Evolutionary conservation across 2,113 vertebrate species (phyloP).

Genomic region (Tonatia bakeri): DNA sequence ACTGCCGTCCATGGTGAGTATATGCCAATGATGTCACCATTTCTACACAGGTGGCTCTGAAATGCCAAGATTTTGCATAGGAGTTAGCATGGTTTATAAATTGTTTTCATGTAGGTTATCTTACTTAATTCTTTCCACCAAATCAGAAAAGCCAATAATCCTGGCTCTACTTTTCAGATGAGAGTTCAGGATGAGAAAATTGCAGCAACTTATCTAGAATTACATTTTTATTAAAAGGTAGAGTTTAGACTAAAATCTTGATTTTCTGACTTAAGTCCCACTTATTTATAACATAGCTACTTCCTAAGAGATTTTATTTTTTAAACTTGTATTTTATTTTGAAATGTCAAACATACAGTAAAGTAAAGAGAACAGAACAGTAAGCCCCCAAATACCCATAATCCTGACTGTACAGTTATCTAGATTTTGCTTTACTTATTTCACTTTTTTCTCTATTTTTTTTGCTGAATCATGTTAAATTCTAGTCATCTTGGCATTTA

Average conservation of each 20-base stretch:
- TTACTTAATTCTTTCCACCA: neutral
- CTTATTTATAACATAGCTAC: neutral
- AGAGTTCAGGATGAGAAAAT: neutral
- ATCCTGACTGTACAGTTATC: neutral
- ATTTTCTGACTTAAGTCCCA: neutral
- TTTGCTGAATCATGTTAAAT: constrained; percentile 19
- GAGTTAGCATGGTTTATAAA: neutral
- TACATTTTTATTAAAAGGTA: neutral
- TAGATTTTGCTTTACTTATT: neutral
- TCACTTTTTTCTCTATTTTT: neutral
- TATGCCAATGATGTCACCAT: constrained; percentile 91
- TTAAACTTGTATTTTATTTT: neutral
- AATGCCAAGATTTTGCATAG: constrained; percentile 44
- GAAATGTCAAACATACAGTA: neutral
- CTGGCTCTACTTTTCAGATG: neutral
- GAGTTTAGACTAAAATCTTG: neutral
- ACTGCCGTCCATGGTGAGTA: constrained; percentile 89
- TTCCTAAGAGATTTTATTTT: neutral
- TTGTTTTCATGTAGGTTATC: neutral
- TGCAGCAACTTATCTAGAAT: neutral
- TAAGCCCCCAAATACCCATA: neutral
- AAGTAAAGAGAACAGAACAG: neutral
- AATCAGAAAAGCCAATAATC: neutral
- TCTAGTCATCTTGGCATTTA: neutral
- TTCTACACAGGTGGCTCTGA: constrained; percentile 92